Evolutionary conservation across 2,113 vertebrate genomes (phyloP), one percentile per base, ranked within the genome.

Genomic region (Mustela nigripes): DNA sequence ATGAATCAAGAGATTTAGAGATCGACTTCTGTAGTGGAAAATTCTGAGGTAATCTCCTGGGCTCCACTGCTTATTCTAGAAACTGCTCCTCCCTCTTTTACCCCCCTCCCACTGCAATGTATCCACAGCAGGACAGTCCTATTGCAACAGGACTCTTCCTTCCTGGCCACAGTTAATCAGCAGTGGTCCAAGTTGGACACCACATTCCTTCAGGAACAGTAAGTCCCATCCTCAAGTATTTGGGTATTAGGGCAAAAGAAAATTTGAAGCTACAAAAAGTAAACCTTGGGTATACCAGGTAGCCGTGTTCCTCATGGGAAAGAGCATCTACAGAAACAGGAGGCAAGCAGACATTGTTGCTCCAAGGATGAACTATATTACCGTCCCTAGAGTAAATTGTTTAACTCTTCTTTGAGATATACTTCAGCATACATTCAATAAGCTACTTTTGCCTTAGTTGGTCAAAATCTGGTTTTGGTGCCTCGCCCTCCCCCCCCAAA

Each of bases 401-500:
- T 86, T 19, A 78, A 11, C 42, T 63, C 53, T 19, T 60, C 33
- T 87, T 92, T 85, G 50, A 91, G 71, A 93, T 90, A 88, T 56
- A 89, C 1, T 6, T 58, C 33, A n/a, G 7, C 39, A 12, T 42
- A 76, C 36, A 36, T 91, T 76, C 36, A 76, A 1, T 90, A 90
- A 87, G 22, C 22, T 93, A 21, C 33, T 62, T 82, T 95, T 94
- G 80, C 21, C 33, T 83, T 83, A 62, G 22, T 39, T 76, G 53
- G 7, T 83, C 53, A 87, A 33, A 88, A n/a, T 94, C 48, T 86
- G 33, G 21, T 85, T 88, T 98, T 63, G 22, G 69, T 95, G 80
- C 11, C 69, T 84, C 53, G 11, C 16, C 33, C 62, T 26, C 19
- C 73, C 31, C 31, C 28, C 28, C 60, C 19, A 95, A 81, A 92